Percentiles rank a stretch among this genome's conserved stretches.
phyloP scores from a whole-genome alignment of 2,797 vertebrate species.

The Epinephelus coioides region DNA sequence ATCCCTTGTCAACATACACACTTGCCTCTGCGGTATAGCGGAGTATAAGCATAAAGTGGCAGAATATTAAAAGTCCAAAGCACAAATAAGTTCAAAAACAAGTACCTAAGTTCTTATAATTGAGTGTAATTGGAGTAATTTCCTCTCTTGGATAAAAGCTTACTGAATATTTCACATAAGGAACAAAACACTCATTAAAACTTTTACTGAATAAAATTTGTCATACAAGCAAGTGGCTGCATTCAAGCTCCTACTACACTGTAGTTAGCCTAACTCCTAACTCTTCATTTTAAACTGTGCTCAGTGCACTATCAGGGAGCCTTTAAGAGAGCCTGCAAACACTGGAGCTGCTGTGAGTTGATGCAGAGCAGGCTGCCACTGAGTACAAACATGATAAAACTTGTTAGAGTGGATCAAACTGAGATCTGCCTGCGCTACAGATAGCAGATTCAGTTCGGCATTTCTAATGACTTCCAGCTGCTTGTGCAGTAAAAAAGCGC shows the following conservation, averaged over 20 bases:
- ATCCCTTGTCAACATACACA: too few species aligned
- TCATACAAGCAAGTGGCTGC: not conserved
- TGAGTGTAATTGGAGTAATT: too few species aligned
- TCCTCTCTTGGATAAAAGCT: too few species aligned
- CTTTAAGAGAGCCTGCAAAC: constrained; percentile 23
- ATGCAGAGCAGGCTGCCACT: constrained; percentile 38
- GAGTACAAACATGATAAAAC: constrained; percentile 69
- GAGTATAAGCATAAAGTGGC: too few species aligned
- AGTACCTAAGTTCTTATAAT: too few species aligned
- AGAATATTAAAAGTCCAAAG: too few species aligned
- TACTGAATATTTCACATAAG: too few species aligned
- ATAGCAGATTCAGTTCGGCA: constrained; percentile 53
- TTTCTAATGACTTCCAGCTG: constrained; percentile 73
- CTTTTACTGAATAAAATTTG: not conserved
- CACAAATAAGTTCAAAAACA: too few species aligned
- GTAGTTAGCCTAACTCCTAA: not conserved
- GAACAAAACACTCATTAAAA: not conserved
- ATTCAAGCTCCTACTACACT: not conserved
- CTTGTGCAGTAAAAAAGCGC: constrained; percentile 31
- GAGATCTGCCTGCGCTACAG: constrained; percentile 47
- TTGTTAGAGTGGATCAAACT: constrained; percentile 59
- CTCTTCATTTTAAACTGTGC: constrained; percentile 4
- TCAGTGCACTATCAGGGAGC: not conserved
- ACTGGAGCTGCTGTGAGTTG: constrained; percentile 30
- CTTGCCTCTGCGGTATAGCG: too few species aligned